These are phyloP conservation scores for Eilema sororculum DNA, from an alignment of 2,888 invertebrate species.

Conservation along the genomic window DNA sequence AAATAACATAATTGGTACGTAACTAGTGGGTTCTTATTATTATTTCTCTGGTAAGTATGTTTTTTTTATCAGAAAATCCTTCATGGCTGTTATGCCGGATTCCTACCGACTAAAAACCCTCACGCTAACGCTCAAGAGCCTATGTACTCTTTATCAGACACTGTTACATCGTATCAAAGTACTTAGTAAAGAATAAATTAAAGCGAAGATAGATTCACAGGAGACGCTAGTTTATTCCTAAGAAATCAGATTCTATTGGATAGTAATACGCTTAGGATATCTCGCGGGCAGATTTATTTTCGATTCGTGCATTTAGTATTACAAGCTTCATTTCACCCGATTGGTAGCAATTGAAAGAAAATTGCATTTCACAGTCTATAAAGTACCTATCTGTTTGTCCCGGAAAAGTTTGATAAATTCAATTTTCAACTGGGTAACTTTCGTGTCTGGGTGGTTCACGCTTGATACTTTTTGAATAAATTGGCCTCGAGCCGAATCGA, in stretches of 20 bases:
- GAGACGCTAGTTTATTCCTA: constrained; percentile 6
- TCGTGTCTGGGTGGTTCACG: constrained; percentile 78
- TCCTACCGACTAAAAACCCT: too few relatives aligned
- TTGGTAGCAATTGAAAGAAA: constrained; percentile 80
- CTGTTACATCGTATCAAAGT: background rate
- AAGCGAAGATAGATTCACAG: background rate
- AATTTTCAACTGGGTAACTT: constrained; percentile 82
- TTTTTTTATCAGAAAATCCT: too few relatives aligned
- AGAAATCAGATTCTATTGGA: constrained; percentile 16
- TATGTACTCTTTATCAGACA: background rate
- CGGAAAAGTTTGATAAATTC: constrained; percentile 84
- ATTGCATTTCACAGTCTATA: constrained; percentile 84
- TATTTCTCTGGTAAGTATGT: too few relatives aligned
- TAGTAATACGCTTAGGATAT: constrained; percentile 15
- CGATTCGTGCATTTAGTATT: constrained; percentile 57
- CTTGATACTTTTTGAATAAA: constrained; percentile 84
- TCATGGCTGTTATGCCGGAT: too few relatives aligned
- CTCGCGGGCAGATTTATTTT: constrained; percentile 29
- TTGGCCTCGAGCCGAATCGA: constrained; percentile 75
- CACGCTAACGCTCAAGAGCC: too few relatives aligned
- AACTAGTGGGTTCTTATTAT: too few relatives aligned
- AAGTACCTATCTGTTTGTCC: constrained; percentile 80
- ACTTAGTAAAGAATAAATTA: background rate
- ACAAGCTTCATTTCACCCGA: constrained; percentile 66
- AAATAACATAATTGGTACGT: too few relatives aligned